Base-by-base conservation (phyloP, 2,888 invertebrate genomes). In the Pristionchus japonicus region DNA sequence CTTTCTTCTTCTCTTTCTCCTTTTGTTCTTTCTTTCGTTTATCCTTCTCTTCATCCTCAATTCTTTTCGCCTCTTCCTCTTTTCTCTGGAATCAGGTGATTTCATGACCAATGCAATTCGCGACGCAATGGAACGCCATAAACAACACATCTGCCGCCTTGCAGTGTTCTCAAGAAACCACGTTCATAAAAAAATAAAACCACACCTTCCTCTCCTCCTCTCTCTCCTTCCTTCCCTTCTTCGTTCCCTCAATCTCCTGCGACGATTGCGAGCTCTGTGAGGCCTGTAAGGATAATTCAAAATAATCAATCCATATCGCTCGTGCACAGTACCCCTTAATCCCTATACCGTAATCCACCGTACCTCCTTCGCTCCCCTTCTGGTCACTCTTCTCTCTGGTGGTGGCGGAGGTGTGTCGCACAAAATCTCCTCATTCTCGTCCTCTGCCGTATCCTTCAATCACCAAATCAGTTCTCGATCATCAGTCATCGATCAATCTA, bases 121-220 rank as follows among this genome's bases (percentile, higher is more conserved):
- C 4, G 70, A 34, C n/a, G 0, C 70, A 70, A 6, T 11, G 17
- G n/a, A 9, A 6, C 20, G 2, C 70, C 0, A 34, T 34, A 34
- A 6, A 3, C 31, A 37, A 3, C 34, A 3, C 11, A 70, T 23
- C 6, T 1, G 34, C 17, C 13, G 13, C 7, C 7, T 13, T 11
- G 15, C 37, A 70, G 17, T 70, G 7, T 37, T 20, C 7, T 7
- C 17, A 34, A 0, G 34, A 70, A 13, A 3, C 0, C 3, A 37
- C 9, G 15, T 4, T n/a, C 7, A 74, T n/a, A 11, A 20, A 23
- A 34, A n/a, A 40, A 40, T n/a, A n/a, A n/a, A n/a, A 6, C 20
- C 74, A 17, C 23, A 74, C 74, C 31, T 74, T 74, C 40, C 40
- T 74, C 74, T n/a, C 43, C 74, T 74, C 74, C 43, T 74, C 85